phyloP scores from a whole-genome alignment of 2,113 vertebrate species.

The Peromyscus leucopus region DNA sequence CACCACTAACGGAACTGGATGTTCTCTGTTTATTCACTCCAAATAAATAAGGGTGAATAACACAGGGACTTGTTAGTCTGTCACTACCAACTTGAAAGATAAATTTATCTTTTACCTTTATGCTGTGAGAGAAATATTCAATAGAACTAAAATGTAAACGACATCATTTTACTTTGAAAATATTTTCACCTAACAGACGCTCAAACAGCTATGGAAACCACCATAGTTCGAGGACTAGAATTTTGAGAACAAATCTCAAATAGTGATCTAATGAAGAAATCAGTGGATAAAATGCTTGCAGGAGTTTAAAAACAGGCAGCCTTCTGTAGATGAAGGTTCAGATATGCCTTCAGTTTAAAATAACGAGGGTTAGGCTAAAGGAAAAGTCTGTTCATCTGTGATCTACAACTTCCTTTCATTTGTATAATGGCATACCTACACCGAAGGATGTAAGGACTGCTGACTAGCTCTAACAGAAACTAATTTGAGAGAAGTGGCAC shows the following conservation, averaged over 20 bases:
- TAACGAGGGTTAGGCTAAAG: neutral
- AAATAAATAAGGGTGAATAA: neutral
- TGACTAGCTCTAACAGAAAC: neutral
- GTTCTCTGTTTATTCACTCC: neutral
- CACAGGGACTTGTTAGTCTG: neutral
- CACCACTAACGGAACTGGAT: neutral
- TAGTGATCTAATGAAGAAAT: neutral
- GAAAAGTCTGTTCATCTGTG: neutral
- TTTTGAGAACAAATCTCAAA: constrained; percentile 3
- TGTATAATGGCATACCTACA: neutral
- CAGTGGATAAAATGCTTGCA: neutral
- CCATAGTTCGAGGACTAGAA: neutral
- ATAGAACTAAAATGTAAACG: neutral
- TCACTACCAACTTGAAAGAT: neutral
- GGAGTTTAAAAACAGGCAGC: neutral
- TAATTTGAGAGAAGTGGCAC: neutral
- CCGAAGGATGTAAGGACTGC: neutral
- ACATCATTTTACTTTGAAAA: neutral
- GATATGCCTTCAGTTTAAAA: neutral
- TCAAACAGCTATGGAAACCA: neutral
- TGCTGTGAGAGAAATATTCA: neutral
- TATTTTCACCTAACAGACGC: neutral
- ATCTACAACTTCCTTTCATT: neutral
- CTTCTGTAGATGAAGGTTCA: neutral
- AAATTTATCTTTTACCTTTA: neutral